Evolutionary conservation across 2,113 vertebrate species (phyloP).

Genomic region (Neotoma lepida): DNA sequence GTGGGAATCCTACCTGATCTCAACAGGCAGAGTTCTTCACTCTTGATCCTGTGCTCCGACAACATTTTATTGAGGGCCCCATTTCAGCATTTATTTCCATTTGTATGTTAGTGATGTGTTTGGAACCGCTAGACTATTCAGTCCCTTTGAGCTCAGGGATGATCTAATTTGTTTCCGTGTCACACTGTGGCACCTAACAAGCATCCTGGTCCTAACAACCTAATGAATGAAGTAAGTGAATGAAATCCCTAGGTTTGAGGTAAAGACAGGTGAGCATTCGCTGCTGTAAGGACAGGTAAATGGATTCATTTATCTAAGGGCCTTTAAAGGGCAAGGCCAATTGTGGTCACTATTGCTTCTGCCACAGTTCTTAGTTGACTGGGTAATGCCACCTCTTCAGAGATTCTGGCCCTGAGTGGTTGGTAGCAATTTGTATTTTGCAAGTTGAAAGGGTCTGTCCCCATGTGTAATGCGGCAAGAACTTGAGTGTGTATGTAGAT

Average conservation of each 20-base stretch:
- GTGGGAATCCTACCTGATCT: neutral
- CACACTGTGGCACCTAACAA: neutral
- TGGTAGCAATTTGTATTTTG: conserved; percentile 22
- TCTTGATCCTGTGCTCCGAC: neutral
- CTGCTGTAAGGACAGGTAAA: neutral
- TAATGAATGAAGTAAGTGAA: neutral
- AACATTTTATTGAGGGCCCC: neutral
- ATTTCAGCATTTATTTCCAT: conserved; percentile 22
- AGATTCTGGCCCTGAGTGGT: conserved; percentile 21
- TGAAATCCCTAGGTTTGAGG: neutral
- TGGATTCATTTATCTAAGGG: neutral
- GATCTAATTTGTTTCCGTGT: neutral
- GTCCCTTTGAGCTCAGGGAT: neutral
- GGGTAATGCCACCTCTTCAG: neutral
- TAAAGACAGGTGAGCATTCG: neutral
- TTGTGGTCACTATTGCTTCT: neutral
- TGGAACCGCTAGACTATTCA: neutral
- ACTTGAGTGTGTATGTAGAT: neutral
- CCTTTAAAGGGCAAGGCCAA: conserved; percentile 44
- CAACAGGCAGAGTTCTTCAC: neutral
- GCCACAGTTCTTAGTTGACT: conserved; percentile 19
- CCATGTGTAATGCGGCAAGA: neutral
- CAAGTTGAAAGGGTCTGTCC: neutral
- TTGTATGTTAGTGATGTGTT: neutral
- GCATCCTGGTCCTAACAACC: neutral